phyloP scores from a whole-genome alignment of 1,140 invertebrate species.

The Conus betulinus region DNA sequence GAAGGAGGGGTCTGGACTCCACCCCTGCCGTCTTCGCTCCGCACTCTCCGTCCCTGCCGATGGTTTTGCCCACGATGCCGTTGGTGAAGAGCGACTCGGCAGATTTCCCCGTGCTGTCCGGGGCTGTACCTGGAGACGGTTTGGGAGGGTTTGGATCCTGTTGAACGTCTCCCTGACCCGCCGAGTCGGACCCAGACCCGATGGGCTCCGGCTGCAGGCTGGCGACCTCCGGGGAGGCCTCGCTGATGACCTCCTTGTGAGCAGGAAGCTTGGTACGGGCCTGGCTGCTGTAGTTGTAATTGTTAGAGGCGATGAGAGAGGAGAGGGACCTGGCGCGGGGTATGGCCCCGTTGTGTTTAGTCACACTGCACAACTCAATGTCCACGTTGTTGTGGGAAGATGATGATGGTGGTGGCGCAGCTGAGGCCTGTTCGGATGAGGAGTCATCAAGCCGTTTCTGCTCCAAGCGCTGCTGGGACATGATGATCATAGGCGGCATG shows the following conservation, averaged over 20 bases:
- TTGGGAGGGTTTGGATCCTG: not conserved
- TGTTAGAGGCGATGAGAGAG: constrained; percentile 14
- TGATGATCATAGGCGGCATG: constrained; percentile 29
- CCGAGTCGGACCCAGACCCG: not conserved
- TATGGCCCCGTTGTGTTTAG: not conserved
- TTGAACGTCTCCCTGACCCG: not conserved
- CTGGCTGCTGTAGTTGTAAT: not conserved
- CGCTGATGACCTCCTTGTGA: not conserved
- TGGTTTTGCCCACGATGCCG: constrained; percentile 27
- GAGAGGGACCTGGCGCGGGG: not conserved
- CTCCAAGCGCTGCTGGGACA: constrained; percentile 24
- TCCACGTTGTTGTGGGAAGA: not conserved
- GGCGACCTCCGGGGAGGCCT: too few species aligned
- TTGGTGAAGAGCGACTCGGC: not conserved
- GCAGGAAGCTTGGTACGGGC: not conserved
- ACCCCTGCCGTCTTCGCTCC: not conserved
- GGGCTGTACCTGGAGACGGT: not conserved
- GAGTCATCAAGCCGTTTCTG: not conserved
- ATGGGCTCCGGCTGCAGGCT: too few species aligned
- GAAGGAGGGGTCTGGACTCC: constrained; percentile 15
- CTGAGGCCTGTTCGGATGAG: not conserved
- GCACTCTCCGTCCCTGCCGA: not conserved
- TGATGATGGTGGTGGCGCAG: not conserved
- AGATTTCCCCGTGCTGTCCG: not conserved
- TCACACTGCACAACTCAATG: too few species aligned